Evolutionary conservation across 2,797 vertebrate genomes (phyloP), one percentile per base, ranked within the genome.

Genomic region (Coilia nasus): DNA sequence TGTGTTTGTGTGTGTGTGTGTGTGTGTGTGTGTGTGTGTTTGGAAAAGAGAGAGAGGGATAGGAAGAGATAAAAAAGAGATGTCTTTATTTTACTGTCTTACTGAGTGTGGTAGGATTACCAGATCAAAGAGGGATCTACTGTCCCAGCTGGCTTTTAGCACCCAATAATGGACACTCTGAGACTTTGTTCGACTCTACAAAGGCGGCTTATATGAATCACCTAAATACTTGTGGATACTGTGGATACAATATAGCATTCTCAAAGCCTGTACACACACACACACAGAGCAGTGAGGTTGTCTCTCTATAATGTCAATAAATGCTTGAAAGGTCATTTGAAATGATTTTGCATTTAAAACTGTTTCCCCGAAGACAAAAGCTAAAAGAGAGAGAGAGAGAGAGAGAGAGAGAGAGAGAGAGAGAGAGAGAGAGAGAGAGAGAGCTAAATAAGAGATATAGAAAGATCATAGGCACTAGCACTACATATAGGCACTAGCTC

Each of bases 251-350:
- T 78, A 41, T 21, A 41, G 35, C 35, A 41, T 41, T 41, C 5
- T 41, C 50, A 54, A 54, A 54, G n/a, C n/a, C 50, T 0, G 14
- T 17, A 59, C 23, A 1, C 14, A 75, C 14, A 75, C 28, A 59
- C 4, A 81, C 62, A 57, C 21, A 57, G n/a, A 82, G 9, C 23
- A 81, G 10, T 7, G 56, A 50, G 50, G 83, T 31, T 47, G 31
- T 82, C 41, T 54, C 75, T 82, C 28, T 84, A 71, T 83, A 87
- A 85, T 87, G 83, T 83, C 57, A 82, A 81, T 41, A 85, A 89
- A 44, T 62, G 80, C 50, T 84, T 44, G 50, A 89, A 87, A 86
- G 85, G 85, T 87, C 88, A 89, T 31, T 59, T 62, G 83, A 84
- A 82, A 86, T 85, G 81, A 85, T 86, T 82, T 83, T 59, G 71